phyloP scores from a whole-genome alignment of 1,140 invertebrate species.

The Anastrepha ludens region DNA sequence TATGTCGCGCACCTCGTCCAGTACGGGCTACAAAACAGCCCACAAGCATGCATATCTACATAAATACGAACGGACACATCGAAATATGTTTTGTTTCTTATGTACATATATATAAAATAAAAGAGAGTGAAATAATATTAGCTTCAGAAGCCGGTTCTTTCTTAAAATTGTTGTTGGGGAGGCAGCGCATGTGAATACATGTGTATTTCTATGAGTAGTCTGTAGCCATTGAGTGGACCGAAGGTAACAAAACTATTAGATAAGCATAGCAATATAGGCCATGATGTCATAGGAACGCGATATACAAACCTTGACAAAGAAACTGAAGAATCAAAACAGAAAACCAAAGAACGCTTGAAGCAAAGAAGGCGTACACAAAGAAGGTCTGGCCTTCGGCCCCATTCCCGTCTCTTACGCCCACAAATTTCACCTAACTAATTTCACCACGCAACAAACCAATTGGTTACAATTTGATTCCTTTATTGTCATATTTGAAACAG shows the following conservation, averaged over 20 bases:
- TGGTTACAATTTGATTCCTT: no score
- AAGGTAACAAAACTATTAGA: constrained; percentile 50
- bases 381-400: no score
- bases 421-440: no score
- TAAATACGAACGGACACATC: background rate
- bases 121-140: background rate
- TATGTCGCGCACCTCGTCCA: constrained; percentile 16
- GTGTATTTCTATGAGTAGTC: background rate
- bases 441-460: no score
- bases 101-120: background rate
- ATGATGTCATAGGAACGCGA: constrained; percentile 49
- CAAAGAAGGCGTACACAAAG: background rate
- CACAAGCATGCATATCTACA: background rate
- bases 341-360: background rate
- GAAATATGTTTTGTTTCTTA: background rate
- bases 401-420: no score
- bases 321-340: constrained; percentile 32
- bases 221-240: background rate
- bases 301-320: background rate
- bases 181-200: background rate
- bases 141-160: constrained; percentile 38
- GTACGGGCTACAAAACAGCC: background rate
- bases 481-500: no score
- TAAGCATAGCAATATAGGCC: constrained; percentile 48
- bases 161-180: background rate